phyloP scores from a whole-genome alignment of 2,888 invertebrate species.

The Mythimna ferrago region DNA sequence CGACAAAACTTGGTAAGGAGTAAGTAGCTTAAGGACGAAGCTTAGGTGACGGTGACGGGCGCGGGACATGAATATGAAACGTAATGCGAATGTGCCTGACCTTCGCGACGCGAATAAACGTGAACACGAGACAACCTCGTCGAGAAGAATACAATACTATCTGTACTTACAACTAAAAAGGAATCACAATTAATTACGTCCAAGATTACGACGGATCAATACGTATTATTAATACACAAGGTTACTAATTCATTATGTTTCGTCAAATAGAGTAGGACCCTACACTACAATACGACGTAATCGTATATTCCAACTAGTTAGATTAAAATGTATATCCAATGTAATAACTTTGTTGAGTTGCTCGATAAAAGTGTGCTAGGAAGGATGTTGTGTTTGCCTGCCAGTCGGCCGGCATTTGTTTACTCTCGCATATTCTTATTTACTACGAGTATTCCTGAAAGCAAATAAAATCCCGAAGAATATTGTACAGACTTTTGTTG shows the following conservation, averaged over 20 bases:
- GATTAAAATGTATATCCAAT: constrained; percentile 36
- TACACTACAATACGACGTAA: constrained; percentile 8
- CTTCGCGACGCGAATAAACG: constrained; percentile 38
- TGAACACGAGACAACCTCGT: constrained; percentile 31
- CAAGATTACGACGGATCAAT: constrained; percentile 24
- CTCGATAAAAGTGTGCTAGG: constrained; percentile 29
- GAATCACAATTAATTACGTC: constrained; percentile 11
- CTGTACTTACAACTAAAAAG: constrained; percentile 15
- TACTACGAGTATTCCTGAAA: constrained; percentile 66
- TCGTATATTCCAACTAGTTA: constrained; percentile 17
- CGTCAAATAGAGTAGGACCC: background rate
- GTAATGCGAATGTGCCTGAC: constrained; percentile 54
- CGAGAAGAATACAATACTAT: constrained; percentile 22
- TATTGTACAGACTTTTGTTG: constrained; percentile 37
- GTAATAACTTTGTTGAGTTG: constrained; percentile 49
- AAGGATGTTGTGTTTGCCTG: constrained; percentile 48
- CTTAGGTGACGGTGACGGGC: constrained; percentile 63
- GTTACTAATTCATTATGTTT: constrained; percentile 16
- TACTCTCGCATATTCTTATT: constrained; percentile 77
- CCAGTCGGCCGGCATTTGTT: constrained; percentile 60
- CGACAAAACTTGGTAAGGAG: constrained; percentile 68
- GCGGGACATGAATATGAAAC: constrained; percentile 65
- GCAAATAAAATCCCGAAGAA: constrained; percentile 68
- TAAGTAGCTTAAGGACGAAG: constrained; percentile 41
- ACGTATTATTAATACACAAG: constrained; percentile 8